Percentiles rank a stretch among this genome's conserved stretches.
These are phyloP conservation scores for Pseudococcus jackbeardsleyi DNA, from an alignment of 2,888 invertebrate genomes.

Conservation along the genomic window DNA sequence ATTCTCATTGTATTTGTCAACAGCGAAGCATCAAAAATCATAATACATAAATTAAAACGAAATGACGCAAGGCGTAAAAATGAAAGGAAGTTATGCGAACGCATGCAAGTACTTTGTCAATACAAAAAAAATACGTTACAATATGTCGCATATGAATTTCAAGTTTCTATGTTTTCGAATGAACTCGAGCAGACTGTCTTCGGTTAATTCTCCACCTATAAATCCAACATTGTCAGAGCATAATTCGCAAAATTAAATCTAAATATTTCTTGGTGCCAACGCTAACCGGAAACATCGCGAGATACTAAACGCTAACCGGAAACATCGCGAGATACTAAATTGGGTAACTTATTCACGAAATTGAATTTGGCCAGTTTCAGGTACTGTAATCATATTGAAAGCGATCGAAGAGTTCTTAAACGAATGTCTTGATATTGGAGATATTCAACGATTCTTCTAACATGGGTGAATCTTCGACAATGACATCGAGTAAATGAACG, in stretches of 20 bases:
- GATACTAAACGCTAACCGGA: no score
- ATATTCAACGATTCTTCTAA: slow-evolving; percentile 78
- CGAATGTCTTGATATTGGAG: slow-evolving; percentile 70
- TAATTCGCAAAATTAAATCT: background rate
- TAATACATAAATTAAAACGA: background rate
- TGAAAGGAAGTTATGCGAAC: no score
- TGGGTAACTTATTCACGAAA: slow-evolving; percentile 72
- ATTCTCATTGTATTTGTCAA: slow-evolving; percentile 71
- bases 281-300: slow-evolving; percentile 76
- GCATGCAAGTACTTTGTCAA: no score
- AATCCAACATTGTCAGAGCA: slow-evolving; percentile 9
- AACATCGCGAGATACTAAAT: slow-evolving; percentile 75
- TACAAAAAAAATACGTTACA: no score
- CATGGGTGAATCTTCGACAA: slow-evolving; percentile 76
- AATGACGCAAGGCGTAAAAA: no score
- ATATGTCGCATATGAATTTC: slow-evolving; percentile 69
- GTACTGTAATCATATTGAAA: slow-evolving; percentile 36
- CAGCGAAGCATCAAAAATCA: slow-evolving; percentile 66
- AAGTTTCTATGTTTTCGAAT: slow-evolving; percentile 71
- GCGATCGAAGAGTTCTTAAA: slow-evolving; percentile 60
- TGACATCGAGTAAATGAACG: slow-evolving; percentile 76
- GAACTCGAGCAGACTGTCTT: slow-evolving; percentile 71
- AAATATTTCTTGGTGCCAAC: background rate
- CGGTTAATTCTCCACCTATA: slow-evolving; percentile 73
- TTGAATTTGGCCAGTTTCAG: slow-evolving; percentile 67